phyloP scores from a whole-genome alignment of 2,113 vertebrate genomes.

The Elaphurus davidianus region DNA sequence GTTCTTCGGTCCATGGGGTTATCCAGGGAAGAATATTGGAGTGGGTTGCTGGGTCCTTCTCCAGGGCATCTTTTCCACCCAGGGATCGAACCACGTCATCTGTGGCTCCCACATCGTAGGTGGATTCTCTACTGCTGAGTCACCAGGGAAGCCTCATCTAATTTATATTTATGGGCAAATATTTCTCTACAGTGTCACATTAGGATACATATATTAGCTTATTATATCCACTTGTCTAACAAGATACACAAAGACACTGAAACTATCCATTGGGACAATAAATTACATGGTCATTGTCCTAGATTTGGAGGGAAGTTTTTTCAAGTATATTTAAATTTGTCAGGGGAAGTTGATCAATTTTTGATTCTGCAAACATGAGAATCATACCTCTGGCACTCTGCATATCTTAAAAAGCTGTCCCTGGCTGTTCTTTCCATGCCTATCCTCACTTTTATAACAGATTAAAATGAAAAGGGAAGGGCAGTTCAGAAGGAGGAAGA shows the following conservation, averaged over 20 bases:
- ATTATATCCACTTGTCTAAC: not conserved
- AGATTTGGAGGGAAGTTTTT: not conserved
- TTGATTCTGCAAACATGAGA: not conserved
- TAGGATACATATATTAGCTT: not conserved
- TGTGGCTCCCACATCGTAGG: not conserved
- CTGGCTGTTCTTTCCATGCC: not conserved
- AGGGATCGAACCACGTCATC: not conserved
- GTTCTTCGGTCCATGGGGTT: not conserved
- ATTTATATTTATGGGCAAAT: conserved; percentile 21
- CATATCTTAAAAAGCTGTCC: not conserved
- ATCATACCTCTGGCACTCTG: not conserved
- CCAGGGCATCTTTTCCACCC: not conserved
- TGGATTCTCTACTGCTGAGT: not conserved
- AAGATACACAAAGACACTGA: not conserved
- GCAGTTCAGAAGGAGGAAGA: not conserved
- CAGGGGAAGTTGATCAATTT: not conserved
- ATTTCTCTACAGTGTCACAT: not conserved
- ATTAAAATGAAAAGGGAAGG: not conserved
- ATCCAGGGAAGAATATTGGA: not conserved
- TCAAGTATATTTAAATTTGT: not conserved
- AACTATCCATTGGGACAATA: not conserved
- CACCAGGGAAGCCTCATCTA: not conserved
- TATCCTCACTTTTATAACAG: not conserved
- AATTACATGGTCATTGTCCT: not conserved
- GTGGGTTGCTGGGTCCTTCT: not conserved